Base-by-base conservation (phyloP, 2,888 invertebrate species). In the Carcina quercana region DNA sequence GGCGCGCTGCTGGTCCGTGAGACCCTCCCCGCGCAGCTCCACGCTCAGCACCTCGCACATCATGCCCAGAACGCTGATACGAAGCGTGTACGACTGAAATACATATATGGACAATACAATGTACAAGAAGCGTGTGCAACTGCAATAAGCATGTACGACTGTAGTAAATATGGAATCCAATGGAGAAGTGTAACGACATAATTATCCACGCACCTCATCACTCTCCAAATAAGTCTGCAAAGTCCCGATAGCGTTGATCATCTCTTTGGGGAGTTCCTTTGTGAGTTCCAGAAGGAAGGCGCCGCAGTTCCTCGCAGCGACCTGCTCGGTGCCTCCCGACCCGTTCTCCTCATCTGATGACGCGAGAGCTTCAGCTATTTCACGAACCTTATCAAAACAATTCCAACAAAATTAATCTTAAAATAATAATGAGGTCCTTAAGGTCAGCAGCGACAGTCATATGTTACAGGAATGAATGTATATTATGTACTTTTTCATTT, bases 51-150 rank as follows among this genome's bases (percentile, higher is more conserved):
- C 89, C 63, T 93, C 92, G 19, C 92, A 91, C 80, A 97, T 89
- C 46, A 96, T 91, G 40, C 91, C 90, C 24, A 97, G 75, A 20
- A 94, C 91, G 52, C 94, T 92, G 69, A 92, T 95, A 31, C 97
- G 88, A 60, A 91, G 69, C 0, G 87, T 84, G 53, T 89, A 86
- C 0, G 90, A 88, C 87, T 92, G 61, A 17, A 33, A 34, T n/a
- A 20, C 5, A 28, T 15, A 2, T n/a, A n/a, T n/a, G n/a, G n/a
- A n/a, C n/a, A n/a, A n/a, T n/a, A n/a, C n/a, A n/a, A n/a, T n/a
- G n/a, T n/a, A n/a, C n/a, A n/a, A n/a, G n/a, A n/a, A n/a, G n/a
- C n/a, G n/a, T n/a, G n/a, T n/a, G n/a, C n/a, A n/a, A n/a, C n/a
- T n/a, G n/a, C n/a, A n/a, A n/a, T n/a, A n/a, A n/a, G n/a, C n/a